phyloP scores from a whole-genome alignment of 1,140 invertebrate species.

The Bacillus rossius region DNA sequence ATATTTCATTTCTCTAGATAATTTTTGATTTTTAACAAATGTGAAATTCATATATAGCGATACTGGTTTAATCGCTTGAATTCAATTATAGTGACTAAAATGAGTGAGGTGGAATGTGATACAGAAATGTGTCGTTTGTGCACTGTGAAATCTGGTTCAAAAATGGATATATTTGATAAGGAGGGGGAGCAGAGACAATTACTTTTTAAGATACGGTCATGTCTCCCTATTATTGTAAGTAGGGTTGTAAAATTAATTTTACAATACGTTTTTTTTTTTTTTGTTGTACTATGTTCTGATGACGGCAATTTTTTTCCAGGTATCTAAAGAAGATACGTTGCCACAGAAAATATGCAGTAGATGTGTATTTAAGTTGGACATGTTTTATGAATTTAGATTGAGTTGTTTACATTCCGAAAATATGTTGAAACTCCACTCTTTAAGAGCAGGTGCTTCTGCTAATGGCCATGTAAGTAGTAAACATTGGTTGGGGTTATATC shows the following conservation, averaged over 20 bases:
- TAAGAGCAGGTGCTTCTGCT: too few relatives aligned
- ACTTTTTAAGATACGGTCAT: constrained; percentile 59
- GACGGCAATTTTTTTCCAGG: constrained; percentile 40
- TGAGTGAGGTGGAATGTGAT: too few relatives aligned
- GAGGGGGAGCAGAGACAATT: constrained; percentile 61
- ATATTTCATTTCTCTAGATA: too few relatives aligned
- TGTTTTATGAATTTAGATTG: constrained; percentile 60
- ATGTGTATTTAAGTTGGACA: constrained; percentile 56
- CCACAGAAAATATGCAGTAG: constrained; percentile 65
- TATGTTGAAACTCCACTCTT: constrained; percentile 42
- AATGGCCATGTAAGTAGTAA: too few relatives aligned
- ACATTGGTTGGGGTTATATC: too few relatives aligned
- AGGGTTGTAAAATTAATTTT: background rate
- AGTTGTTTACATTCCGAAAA: constrained; percentile 56
- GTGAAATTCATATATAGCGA: too few relatives aligned
- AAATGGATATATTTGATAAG: constrained; percentile 61
- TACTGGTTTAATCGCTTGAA: too few relatives aligned
- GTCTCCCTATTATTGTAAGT: constrained; percentile 58
- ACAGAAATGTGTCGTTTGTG: constrained; percentile 61
- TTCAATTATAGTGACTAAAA: too few relatives aligned
- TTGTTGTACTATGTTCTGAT: background rate
- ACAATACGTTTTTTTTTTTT: background rate
- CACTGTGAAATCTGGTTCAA: constrained; percentile 55
- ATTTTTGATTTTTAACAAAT: too few relatives aligned
- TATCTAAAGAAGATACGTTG: constrained; percentile 61